phyloP scores from a whole-genome alignment of 2,888 invertebrate genomes.

The Sphaeridia pumilis region DNA sequence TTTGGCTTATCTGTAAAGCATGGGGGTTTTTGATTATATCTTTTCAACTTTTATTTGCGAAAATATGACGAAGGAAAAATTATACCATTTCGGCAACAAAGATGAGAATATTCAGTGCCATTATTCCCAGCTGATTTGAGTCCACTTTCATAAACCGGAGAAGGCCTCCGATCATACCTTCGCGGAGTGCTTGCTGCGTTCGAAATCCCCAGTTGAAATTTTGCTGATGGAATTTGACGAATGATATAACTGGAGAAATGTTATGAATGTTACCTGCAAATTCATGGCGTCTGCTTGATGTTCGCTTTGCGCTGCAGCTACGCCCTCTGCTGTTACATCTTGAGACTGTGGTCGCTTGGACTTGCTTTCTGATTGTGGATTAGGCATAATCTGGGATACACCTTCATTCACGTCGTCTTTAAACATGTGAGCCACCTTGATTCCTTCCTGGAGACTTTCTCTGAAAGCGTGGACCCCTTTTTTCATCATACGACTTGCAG shows the following conservation, averaged over 20 bases:
- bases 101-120: slow-evolving; percentile 68
- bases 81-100: slow-evolving; percentile 73
- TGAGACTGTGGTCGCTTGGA: too few relatives aligned
- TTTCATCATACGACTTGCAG: slow-evolving; percentile 22
- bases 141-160: slow-evolving; percentile 58
- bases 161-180: slow-evolving; percentile 36
- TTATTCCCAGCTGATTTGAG: slow-evolving; percentile 61
- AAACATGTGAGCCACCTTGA: slow-evolving; percentile 32
- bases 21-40: too few relatives aligned
- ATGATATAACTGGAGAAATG: neutral
- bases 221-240: neutral
- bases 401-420: slow-evolving; percentile 29
- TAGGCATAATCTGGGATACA: slow-evolving; percentile 16
- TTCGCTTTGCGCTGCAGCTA: neutral
- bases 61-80: slow-evolving; percentile 22
- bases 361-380: too few relatives aligned
- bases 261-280: neutral
- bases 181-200: slow-evolving; percentile 41
- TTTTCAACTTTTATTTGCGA: too few relatives aligned
- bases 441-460: slow-evolving; percentile 31
- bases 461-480: slow-evolving; percentile 29
- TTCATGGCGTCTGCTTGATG: neutral
- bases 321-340: slow-evolving; percentile 8
- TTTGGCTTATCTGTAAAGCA: slow-evolving; percentile 31
- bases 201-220: neutral